Conservation (phyloP, 2,797 vertebrate species). For the Ctenopoma multispine region DNA sequence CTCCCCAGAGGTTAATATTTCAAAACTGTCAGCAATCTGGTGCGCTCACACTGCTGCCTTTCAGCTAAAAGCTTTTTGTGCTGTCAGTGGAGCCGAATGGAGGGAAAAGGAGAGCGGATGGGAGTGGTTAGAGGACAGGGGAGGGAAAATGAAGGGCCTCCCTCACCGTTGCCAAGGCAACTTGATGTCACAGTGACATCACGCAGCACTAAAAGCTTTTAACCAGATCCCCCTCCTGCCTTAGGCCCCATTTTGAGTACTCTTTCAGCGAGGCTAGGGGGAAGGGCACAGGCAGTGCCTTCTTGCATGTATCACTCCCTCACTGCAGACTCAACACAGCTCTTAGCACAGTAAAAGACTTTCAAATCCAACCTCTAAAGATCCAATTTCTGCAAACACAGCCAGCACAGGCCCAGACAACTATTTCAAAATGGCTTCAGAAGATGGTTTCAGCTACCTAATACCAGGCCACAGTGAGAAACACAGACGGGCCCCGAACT, state of each 20-base stretch:
- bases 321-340: conserved; percentile 60
- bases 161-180: conserved; percentile 95
- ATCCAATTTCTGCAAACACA: conserved; percentile 56
- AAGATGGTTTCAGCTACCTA: conserved; percentile 92
- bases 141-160: conserved; percentile 84
- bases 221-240: conserved; percentile 99
- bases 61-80: conserved; percentile 99
- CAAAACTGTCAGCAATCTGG: conserved; percentile 91
- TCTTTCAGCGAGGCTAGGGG: conserved; percentile 87
- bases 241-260: conserved; percentile 99
- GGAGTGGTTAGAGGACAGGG: conserved; percentile 71
- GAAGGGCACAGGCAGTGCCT: conserved; percentile 77
- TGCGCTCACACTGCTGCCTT: conserved; percentile 91
- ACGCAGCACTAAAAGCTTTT: conserved; percentile 99
- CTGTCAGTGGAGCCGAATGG: conserved; percentile 82
- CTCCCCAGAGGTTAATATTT: conserved; percentile 86
- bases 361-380: conserved; percentile 71
- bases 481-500: conserved; percentile 97
- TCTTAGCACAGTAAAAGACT: conserved; percentile 73
- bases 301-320: conserved; percentile 66
- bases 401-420: conserved; percentile 46
- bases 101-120: conserved; percentile 57
- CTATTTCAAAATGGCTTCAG: conserved; percentile 89
- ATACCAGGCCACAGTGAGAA: conserved; percentile 92
- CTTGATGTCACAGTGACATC: conserved; percentile 99